phyloP scores from a whole-genome alignment of 64 coral and sea anemone species.

The Pocillopora damicornis region DNA sequence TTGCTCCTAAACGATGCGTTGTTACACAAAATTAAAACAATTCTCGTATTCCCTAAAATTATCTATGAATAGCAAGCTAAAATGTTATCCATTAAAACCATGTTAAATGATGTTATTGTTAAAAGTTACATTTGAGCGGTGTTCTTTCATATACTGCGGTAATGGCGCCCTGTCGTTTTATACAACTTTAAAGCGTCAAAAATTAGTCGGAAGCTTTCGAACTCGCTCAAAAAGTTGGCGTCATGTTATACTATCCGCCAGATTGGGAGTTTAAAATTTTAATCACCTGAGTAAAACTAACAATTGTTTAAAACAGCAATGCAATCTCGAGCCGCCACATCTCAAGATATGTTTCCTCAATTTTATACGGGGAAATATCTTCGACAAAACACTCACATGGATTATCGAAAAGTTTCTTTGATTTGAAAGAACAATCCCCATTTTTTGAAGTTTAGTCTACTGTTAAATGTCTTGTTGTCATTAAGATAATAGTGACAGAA shows the following conservation, averaged over 20 bases:
- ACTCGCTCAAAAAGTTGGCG: background rate
- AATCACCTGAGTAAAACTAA: background rate
- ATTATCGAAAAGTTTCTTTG: background rate
- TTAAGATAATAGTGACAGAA: background rate
- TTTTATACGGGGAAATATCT: background rate
- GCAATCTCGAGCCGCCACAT: background rate
- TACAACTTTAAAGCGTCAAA: background rate
- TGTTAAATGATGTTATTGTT: background rate
- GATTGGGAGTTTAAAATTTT: background rate
- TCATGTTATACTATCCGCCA: background rate
- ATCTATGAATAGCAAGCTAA: conserved; percentile 1
- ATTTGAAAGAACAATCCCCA: background rate
- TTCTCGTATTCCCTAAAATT: background rate
- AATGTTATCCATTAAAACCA: conserved; percentile 19
- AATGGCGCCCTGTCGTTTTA: background rate
- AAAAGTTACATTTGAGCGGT: conserved; percentile 1
- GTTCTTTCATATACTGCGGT: background rate
- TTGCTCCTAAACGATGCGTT: background rate
- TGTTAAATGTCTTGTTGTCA: background rate
- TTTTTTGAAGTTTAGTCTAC: background rate
- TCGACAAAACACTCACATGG: background rate
- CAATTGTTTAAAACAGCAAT: background rate
- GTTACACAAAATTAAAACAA: background rate
- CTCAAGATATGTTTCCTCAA: background rate
- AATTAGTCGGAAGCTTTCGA: background rate